Evolutionary conservation across 2,888 invertebrate genomes (phyloP).

Genomic region (Drosophila anomelani): DNA sequence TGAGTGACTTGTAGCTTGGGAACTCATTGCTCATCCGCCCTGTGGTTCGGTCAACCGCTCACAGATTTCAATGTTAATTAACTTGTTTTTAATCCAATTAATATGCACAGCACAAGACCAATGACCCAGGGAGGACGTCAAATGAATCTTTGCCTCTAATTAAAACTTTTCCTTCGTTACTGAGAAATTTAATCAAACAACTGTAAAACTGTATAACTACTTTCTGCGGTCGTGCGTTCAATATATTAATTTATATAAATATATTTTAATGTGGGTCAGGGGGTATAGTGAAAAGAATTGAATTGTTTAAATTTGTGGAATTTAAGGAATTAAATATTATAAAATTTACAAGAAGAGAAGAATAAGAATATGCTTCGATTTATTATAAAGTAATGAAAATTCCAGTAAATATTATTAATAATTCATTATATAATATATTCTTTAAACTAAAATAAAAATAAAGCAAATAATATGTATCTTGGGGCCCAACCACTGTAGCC

Average conservation of each 20-base stretch:
- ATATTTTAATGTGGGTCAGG: background rate
- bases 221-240: conserved; percentile 4
- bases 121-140: conserved; percentile 26
- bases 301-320: background rate
- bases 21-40: conserved; percentile 20
- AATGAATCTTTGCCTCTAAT: conserved; percentile 57
- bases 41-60: conserved; percentile 31
- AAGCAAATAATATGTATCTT: too few relatives aligned
- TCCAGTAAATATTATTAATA: too few relatives aligned
- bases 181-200: conserved; percentile 73
- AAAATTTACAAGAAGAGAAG: too few relatives aligned
- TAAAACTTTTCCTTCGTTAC: conserved; percentile 67
- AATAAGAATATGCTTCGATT: too few relatives aligned
- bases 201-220: conserved; percentile 44
- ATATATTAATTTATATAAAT: background rate
- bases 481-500: background rate
- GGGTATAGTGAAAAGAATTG: background rate
- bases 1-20: background rate
- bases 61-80: conserved; percentile 40
- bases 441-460: too few relatives aligned
- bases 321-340: too few relatives aligned
- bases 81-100: conserved; percentile 49
- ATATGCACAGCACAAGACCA: conserved; percentile 43
- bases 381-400: too few relatives aligned
- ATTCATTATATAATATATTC: too few relatives aligned